These are phyloP conservation scores for Oxyscelio sp. DNA, from an alignment of 2,888 invertebrate species.

Conservation along the genomic window DNA sequence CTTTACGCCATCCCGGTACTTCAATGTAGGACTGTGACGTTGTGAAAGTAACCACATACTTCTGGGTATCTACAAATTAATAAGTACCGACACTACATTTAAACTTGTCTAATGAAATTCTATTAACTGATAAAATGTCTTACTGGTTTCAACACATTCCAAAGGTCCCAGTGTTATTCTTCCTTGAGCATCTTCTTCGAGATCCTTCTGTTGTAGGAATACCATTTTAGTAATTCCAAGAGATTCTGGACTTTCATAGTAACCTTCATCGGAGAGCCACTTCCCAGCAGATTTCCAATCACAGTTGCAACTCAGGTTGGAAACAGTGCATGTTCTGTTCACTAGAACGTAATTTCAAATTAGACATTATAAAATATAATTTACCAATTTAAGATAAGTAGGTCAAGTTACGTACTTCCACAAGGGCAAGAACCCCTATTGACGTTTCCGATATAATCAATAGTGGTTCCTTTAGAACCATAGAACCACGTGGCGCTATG, in stretches of 20 bases:
- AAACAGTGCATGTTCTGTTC: conserved; percentile 94
- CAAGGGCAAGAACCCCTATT: conserved; percentile 90
- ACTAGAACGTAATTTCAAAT: conserved; percentile 88
- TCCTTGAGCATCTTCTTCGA: conserved; percentile 95
- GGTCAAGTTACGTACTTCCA: conserved; percentile 86
- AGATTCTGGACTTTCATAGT: conserved; percentile 93
- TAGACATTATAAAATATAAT: conserved; percentile 9
- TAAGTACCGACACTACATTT: neutral
- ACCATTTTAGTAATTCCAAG: conserved; percentile 97
- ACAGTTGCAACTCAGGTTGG: conserved; percentile 96
- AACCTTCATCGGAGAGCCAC: conserved; percentile 97
- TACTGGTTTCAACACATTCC: conserved; percentile 98
- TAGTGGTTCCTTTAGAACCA: conserved; percentile 93
- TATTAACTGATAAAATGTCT: conserved; percentile 85
- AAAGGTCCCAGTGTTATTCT: conserved; percentile 96
- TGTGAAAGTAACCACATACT: conserved; percentile 97
- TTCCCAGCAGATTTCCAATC: conserved; percentile 94
- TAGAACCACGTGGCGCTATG: conserved; percentile 97
- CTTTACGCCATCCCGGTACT: conserved; percentile 97
- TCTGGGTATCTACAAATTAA: conserved; percentile 93
- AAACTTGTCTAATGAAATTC: neutral
- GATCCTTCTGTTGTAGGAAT: conserved; percentile 95
- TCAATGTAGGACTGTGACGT: conserved; percentile 97
- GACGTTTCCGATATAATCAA: conserved; percentile 95
- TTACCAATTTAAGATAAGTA: conserved; percentile 14